phyloP scores from a whole-genome alignment of 2,113 vertebrate genomes.

The Neopipo cinnamomea region DNA sequence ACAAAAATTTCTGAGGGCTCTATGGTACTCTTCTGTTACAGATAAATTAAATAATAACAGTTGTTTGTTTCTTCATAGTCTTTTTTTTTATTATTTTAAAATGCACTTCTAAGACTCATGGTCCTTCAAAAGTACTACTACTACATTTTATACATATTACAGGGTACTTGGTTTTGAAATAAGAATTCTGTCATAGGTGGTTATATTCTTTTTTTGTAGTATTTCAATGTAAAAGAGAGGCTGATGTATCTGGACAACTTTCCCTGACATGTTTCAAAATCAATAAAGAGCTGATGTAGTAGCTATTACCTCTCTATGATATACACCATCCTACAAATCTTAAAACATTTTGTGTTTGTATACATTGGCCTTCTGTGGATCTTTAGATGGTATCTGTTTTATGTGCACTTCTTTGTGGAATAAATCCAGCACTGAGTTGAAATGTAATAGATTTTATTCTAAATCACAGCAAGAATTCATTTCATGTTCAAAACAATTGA shows the following conservation, averaged over 20 bases:
- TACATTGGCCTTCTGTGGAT: neutral
- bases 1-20: neutral
- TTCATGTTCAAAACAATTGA: neutral
- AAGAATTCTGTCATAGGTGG: neutral
- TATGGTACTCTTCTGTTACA: neutral
- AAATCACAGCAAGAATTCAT: neutral
- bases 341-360: neutral
- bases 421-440: neutral
- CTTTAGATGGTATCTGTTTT: neutral
- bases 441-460: neutral
- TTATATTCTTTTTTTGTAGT: neutral
- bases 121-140: neutral
- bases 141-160: too few species aligned
- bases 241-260: neutral
- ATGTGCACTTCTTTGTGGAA: neutral
- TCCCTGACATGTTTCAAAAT: neutral
- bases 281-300: neutral
- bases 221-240: neutral
- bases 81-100: neutral
- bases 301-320: neutral
- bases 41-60: neutral
- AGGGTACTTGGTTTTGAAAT: neutral
- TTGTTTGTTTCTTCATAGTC: neutral
- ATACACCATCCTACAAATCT: neutral
- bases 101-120: neutral